Evolutionary conservation across 2,113 vertebrate species (phyloP).

Genomic region (Sinocyclocheilus grahami): DNA sequence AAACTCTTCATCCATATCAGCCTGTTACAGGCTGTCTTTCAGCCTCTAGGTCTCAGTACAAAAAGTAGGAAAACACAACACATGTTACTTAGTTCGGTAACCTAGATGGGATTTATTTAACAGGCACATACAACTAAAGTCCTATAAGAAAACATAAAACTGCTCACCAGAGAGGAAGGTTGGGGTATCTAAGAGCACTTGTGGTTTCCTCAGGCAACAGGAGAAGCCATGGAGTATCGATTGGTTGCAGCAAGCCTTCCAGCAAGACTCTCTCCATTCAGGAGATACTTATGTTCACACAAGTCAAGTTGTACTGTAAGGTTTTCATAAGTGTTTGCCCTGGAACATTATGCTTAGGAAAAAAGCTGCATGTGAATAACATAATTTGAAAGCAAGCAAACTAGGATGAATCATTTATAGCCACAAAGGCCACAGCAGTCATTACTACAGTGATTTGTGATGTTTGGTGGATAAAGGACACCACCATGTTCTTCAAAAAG

Average conservation of each 20-base stretch:
- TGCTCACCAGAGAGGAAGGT: constrained; percentile 57
- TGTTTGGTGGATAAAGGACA: constrained; percentile 71
- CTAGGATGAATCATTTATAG: constrained; percentile 15
- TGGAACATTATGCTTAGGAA: background rate
- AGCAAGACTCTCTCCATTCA: constrained; percentile 70
- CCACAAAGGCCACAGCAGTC: constrained; percentile 33
- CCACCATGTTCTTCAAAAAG: constrained; percentile 56
- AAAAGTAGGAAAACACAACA: constrained; percentile 53
- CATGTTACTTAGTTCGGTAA: constrained; percentile 61
- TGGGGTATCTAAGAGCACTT: constrained; percentile 71
- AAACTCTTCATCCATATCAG: constrained; percentile 6
- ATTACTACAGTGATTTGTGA: constrained; percentile 67
- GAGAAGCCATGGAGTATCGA: constrained; percentile 73
- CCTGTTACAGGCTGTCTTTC: constrained; percentile 63
- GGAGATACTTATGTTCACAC: constrained; percentile 66
- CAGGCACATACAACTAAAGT: constrained; percentile 59
- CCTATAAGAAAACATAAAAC: constrained; percentile 62
- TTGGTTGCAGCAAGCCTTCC: constrained; percentile 69
- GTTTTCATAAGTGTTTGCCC: constrained; percentile 24
- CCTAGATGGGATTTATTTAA: constrained; percentile 64
- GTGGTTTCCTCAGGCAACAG: constrained; percentile 70
- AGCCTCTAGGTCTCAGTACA: constrained; percentile 48
- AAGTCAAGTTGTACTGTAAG: constrained; percentile 64
- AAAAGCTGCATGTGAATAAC: constrained; percentile 15
- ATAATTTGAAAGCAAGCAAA: constrained; percentile 38